Conservation (phyloP, 2,797 vertebrate genomes). For the Dendrocincla fuliginosa region DNA sequence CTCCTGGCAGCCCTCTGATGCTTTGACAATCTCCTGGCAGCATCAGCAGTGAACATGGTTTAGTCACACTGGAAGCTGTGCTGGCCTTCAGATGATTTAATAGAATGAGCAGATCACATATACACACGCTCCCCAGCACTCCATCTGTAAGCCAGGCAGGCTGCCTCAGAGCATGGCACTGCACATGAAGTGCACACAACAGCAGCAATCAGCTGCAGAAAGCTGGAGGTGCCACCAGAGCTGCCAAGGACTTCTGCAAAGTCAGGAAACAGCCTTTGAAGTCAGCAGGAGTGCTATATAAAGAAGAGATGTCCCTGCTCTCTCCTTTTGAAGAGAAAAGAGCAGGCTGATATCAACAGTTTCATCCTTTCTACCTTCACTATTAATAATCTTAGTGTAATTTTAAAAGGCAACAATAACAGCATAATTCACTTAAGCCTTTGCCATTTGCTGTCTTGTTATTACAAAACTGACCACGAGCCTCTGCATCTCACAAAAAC, state of each 20-base stretch:
- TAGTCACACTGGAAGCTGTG: neutral
- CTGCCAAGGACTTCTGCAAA: neutral
- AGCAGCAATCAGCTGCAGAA: neutral
- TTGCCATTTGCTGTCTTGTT: neutral
- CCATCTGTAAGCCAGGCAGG: neutral
- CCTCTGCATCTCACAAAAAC: neutral
- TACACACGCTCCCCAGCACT: neutral
- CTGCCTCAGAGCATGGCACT: neutral
- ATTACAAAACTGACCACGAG: neutral
- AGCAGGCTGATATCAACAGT: neutral
- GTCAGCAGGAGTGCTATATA: neutral
- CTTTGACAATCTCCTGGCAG: neutral
- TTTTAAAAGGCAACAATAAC: neutral
- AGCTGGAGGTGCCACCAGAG: neutral
- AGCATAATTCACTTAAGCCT: neutral
- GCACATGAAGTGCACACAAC: neutral
- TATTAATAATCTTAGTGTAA: neutral
- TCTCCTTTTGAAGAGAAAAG: neutral
- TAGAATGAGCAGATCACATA: neutral
- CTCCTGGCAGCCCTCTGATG: neutral
- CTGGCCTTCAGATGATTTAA: neutral
- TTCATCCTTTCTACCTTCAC: neutral
- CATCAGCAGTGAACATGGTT: neutral
- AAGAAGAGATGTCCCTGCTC: neutral
- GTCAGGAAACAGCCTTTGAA: neutral